These are phyloP conservation scores for Synanthedon myopaeformis DNA, from an alignment of 2,888 invertebrate genomes.

Conservation along the genomic window DNA sequence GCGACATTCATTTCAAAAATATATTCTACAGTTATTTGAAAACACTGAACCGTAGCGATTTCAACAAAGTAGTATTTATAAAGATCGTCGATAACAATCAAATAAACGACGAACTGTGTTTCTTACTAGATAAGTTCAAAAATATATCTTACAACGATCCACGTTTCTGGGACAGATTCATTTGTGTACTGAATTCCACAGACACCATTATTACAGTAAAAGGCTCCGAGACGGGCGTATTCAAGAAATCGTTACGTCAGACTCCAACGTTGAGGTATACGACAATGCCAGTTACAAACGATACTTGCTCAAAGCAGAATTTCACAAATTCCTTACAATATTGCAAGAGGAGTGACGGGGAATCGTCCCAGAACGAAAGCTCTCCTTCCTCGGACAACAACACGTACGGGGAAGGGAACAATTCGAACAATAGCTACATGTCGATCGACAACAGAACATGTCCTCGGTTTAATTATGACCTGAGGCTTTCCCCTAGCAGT, in stretches of 20 bases:
- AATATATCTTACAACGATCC: slow-evolving; percentile 81
- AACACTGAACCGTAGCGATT: slow-evolving; percentile 55
- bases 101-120: slow-evolving; percentile 58
- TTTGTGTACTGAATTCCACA: slow-evolving; percentile 80
- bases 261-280: slow-evolving; percentile 65
- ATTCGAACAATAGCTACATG: slow-evolving; percentile 77
- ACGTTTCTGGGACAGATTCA: slow-evolving; percentile 87
- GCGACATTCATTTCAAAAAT: slow-evolving; percentile 62
- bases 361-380: slow-evolving; percentile 70
- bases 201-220: slow-evolving; percentile 65
- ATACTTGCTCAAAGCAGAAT: slow-evolving; percentile 68
- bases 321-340: slow-evolving; percentile 63
- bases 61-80: slow-evolving; percentile 60
- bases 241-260: slow-evolving; percentile 63
- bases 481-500: slow-evolving; percentile 61
- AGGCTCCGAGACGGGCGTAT: slow-evolving; percentile 56
- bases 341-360: slow-evolving; percentile 58
- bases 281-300: slow-evolving; percentile 69
- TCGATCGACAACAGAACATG: slow-evolving; percentile 72
- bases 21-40: slow-evolving; percentile 63
- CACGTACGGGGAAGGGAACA: slow-evolving; percentile 74
- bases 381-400: slow-evolving; percentile 68
- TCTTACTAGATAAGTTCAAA: slow-evolving; percentile 68
- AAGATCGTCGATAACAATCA: slow-evolving; percentile 60
- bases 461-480: slow-evolving; percentile 69